Evolutionary conservation across 2,797 vertebrate species (phyloP), one percentile per base, ranked within the genome.

Genomic region (Monodelphis domestica): DNA sequence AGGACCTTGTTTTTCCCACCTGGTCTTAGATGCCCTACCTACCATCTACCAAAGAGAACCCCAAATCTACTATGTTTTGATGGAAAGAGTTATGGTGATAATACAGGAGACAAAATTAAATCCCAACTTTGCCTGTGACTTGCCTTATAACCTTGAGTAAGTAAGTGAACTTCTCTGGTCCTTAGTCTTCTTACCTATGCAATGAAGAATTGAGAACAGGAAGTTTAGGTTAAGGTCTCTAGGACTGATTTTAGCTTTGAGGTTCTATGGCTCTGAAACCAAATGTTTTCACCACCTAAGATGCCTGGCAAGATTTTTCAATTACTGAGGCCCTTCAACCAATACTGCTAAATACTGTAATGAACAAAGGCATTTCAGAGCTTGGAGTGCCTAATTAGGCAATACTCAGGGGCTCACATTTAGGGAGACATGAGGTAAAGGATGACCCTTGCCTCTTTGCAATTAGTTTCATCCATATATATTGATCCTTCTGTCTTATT

Each of bases 291-390:
- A 14, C 3, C 51, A 53, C 29, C 38, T 88, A n/a, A 53, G 53
- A 93, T 87, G 0, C 38, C 70, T 7, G 12, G 17, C n/a, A 5
- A 78, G 29, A 38, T 94, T 94, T 97, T 78, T 96, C 78, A 93
- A 52, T 94, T 90, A 87, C 1, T 57, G 5, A 63, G 54, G 84
- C 70, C 88, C 89, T 50, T 4, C 50, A 24, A 90, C 26, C 70
- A 57, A 28, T 54, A 52, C 3, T 91, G 51, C 0, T 24, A 89
- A 78, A 28, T 53, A 50, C 5, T 88, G 38, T 0, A 14, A 93
- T 95, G 93, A 95, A 54, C 4, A 53, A 91, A 50, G 30, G 87
- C 54, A 38, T 96, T 92, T 12, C 54, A 70, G 91, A 94, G 89
- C n/a, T 33, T 1, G 87, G 7, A 93, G 30, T 14, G 38, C 0